Evolutionary conservation across 2,797 vertebrate genomes (phyloP).

Genomic region (Neostethus bicornis): DNA sequence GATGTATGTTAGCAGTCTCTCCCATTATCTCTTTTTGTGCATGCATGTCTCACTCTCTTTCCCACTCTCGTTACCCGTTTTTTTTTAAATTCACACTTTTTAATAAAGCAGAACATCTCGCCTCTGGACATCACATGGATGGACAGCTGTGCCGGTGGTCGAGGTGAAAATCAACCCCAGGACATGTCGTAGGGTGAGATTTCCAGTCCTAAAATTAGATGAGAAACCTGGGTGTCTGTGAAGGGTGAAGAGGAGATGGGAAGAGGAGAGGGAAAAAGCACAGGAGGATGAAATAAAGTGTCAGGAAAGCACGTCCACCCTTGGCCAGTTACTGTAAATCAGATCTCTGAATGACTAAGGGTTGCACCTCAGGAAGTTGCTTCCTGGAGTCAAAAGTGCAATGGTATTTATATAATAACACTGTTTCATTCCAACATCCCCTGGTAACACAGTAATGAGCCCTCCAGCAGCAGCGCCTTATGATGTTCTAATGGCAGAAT

Average conservation of each 20-base stretch:
- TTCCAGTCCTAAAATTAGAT: constrained; percentile 81
- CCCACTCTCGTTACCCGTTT: constrained; percentile 29
- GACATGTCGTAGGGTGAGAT: constrained; percentile 82
- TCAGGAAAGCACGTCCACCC: constrained; percentile 75
- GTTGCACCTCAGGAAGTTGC: constrained; percentile 79
- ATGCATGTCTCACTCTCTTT: constrained; percentile 53
- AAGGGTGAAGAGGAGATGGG: constrained; percentile 63
- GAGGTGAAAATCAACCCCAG: constrained; percentile 83
- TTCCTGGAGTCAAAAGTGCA: constrained; percentile 86
- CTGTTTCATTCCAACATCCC: constrained; percentile 75
- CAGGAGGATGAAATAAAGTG: constrained; percentile 68
- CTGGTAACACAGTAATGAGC: constrained; percentile 68
- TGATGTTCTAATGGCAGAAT: constrained; percentile 74
- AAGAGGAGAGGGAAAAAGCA: constrained; percentile 40
- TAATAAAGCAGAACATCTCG: constrained; percentile 79
- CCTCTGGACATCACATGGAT: constrained; percentile 71
- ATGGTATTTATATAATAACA: constrained; percentile 84
- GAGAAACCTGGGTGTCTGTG: constrained; percentile 76
- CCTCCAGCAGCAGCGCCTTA: constrained; percentile 62
- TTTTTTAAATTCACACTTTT: constrained; percentile 75
- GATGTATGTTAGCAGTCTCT: constrained; percentile 61
- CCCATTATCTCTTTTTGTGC: constrained; percentile 38
- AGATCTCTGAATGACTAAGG: constrained; percentile 74
- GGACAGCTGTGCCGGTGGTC: constrained; percentile 81
- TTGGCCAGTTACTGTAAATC: constrained; percentile 81